Percentiles rank a stretch among this genome's conserved stretches.
These are phyloP conservation scores for Andrena flavipes DNA, from an alignment of 2,888 invertebrate genomes.

Conservation along the genomic window DNA sequence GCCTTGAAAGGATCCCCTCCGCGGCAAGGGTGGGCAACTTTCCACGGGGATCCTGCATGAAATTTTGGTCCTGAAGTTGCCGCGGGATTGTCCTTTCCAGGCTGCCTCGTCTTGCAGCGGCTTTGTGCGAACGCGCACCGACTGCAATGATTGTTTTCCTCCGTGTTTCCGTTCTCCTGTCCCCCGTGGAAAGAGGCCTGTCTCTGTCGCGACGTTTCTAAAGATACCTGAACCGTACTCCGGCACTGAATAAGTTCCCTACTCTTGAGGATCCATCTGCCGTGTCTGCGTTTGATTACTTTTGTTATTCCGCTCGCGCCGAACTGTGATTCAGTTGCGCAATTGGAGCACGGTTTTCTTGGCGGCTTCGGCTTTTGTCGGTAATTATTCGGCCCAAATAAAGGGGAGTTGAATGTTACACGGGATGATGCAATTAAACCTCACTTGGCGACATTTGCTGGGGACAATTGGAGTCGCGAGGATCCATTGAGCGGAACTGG, in stretches of 20 bases:
- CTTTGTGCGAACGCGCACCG: neutral
- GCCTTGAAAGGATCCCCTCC: neutral
- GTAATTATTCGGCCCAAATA: neutral
- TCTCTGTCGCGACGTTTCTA: constrained; percentile 16
- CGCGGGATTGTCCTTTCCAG: neutral
- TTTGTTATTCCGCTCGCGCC: constrained; percentile 15
- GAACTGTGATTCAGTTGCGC: constrained; percentile 17
- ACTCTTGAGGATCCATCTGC: constrained; percentile 13
- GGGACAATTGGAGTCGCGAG: neutral
- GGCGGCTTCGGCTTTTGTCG: neutral
- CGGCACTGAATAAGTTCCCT: constrained; percentile 24
- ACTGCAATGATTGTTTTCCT: constrained; percentile 6
- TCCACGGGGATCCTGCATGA: neutral
- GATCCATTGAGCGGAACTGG: neutral
- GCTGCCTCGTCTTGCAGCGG: no score
- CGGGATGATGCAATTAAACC: constrained; percentile 4
- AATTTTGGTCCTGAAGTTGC: constrained; percentile 10
- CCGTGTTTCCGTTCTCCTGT: neutral
- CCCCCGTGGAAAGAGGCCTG: neutral
- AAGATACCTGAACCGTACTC: constrained; percentile 13
- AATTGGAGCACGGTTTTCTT: constrained; percentile 21
- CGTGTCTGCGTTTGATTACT: constrained; percentile 25
- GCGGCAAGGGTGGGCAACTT: neutral
- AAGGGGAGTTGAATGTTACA: constrained; percentile 14
- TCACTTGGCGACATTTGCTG: neutral